Evolutionary conservation across 2,113 vertebrate genomes (phyloP), one percentile per base, ranked within the genome.

Genomic region (Myotis brandtii): DNA sequence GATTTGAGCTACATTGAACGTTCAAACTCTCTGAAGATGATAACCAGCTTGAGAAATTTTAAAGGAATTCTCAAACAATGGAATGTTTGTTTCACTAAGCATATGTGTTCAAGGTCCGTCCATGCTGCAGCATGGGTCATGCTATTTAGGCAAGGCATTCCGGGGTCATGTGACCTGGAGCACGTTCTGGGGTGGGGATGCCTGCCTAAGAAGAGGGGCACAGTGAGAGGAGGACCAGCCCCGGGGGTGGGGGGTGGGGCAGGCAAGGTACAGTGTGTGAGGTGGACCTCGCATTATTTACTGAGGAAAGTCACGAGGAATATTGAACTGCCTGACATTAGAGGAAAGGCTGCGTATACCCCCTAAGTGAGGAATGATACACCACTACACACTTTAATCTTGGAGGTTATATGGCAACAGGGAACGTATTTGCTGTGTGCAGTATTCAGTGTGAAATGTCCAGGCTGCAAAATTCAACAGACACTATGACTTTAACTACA

Each of bases 1-100:
- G 46, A 89, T 77, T 83, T 91, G 83, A 76, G 48, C 25, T 32
- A 62, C 83, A 14, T 32, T 46, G 27, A 75, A 89, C n/a, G 34
- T 27, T 85, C 43, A 34, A 69, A 62, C 23, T 89, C 75, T 96
- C 48, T 89, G 66, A 96, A 48, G n/a, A 80, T 59, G 12, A 48
- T 89, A 34, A 50, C 66, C 37, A 43, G n/a, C 89, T 89, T 73
- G 66, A 40, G 37, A 46, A 77, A 12, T 27, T 56, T 34, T 62
- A 10, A 59, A 40, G 59, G 67, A 67, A 69, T 80, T n/a, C 67
- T 21, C 43, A 66, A 66, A 66, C 54, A 73, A 2, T 21, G 72
- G 37, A 70, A 30, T 20, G 43, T 59, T 81, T 25, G 40, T 59
- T 87, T 81, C 66, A 80, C 12, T n/a, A 62, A 72, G 18, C 27